Base-by-base conservation (phyloP, 2,888 invertebrate genomes). In the Epinotia brunnichana region DNA sequence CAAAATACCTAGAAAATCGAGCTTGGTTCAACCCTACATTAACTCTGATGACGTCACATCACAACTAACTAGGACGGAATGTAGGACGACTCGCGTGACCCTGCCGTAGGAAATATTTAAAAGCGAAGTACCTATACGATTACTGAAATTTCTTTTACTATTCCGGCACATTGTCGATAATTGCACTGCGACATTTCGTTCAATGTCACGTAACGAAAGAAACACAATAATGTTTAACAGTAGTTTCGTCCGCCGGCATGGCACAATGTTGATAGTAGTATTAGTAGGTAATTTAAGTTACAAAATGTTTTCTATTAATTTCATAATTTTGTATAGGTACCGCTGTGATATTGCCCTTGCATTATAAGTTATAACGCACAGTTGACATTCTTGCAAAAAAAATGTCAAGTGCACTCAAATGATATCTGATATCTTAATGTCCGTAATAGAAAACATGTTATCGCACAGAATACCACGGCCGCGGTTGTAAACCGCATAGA, bases 41-140 rank as follows among this genome's bases (percentile, higher is more conserved):
- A 54, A 62, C 39, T 56, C 60, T 60, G 41, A 41, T 71, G 71
- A 68, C 67, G 71, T 64, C 60, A 74, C 48, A 44, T 64, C 60
- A 74, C 48, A 44, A 44, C 39, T 64, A 41, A 59, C 54, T 39
- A 56, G 79, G 79, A 74, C 77, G 76, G 77, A 80, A 83, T 82
- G 78, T 82, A 76, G 80, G 79, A 76, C 81, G 78, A 75, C 77
- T 82, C 78, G 78, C 81, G 82, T 84, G 83, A 84, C 83, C 81
- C 75, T 74, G 75, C 75, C 73, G 70, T 59, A 57, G 57, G 51
- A 68, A 73, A 68, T 68, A 62, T 68, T 73, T 56, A 39, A 67
- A 72, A 53, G 29, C 19, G 54, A 60, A 21, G 54, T 61, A n/a
- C n/a, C n/a, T n/a, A 57, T 57, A 63, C 59, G 41, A 53, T 59